Evolutionary conservation across 2,113 vertebrate species (phyloP), one percentile per base, ranked within the genome.

Genomic region (Pelvicachromis taeniatus): DNA sequence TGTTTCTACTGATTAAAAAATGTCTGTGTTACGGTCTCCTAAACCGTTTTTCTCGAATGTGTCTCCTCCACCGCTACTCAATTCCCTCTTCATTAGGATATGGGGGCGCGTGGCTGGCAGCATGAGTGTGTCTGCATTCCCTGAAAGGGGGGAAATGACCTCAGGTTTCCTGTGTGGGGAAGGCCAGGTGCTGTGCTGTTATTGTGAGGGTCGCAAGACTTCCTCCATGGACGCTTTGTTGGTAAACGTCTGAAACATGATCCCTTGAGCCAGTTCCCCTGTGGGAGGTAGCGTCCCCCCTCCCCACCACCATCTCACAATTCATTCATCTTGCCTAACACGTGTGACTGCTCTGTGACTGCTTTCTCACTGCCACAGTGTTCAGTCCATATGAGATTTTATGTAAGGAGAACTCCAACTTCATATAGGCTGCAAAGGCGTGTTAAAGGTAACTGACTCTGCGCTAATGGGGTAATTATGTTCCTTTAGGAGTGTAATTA

Each of bases 221-320:
- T 96, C 95, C 95, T 95, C 91, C 92, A 78, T 87, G 83, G 86
- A 91, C 31, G 88, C 90, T 92, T 90, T 92, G 93, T 94, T 94
- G 93, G 94, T 95, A 94, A 95, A 94, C 73, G 93, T 92, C 89
- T 94, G 95, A 93, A 96, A 96, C 83, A 26, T 58, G 94, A 96
- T 94, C 94, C 86, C 81, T 21, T 70, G 61, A 86, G 88, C 59
- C 77, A 68, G 90, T 88, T 83, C 85, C 93, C 93, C 92, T 59
- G 84, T 91, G 91, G 92, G 93, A 95, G 86, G 87, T 80, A 87
- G 84, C 82, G 23, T 78, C 26, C 78, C 77, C 87, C 75, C 21
- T 26, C 38, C 38, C 38, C 38, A 23, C n/a, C 61, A 85, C 81
- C 82, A 85, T 87, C 70, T 79, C 85, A 83, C 87, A 65, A 55